Evolutionary conservation across 2,888 invertebrate species (phyloP).

Genomic region (Priocnemis perturbator): DNA sequence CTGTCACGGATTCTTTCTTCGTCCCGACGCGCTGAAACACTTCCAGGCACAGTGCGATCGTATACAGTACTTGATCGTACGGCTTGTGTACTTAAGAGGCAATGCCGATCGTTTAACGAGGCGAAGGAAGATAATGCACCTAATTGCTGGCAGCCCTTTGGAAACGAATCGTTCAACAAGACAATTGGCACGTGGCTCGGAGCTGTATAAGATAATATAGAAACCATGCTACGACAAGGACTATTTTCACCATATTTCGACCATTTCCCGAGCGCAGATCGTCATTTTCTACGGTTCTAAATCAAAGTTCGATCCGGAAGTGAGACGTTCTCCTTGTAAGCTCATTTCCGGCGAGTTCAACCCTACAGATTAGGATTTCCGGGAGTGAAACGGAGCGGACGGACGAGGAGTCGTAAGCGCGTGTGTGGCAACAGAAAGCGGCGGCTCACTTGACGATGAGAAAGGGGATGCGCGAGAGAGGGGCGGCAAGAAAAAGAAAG

Average conservation of each 20-base stretch:
- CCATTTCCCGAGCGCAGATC: no score
- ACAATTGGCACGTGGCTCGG: constrained; percentile 36
- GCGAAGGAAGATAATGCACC: constrained; percentile 1
- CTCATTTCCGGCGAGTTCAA: constrained; percentile 33
- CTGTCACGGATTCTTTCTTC: no score
- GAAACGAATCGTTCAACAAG: constrained; percentile 23
- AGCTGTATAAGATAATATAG: constrained; percentile 19
- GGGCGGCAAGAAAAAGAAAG: constrained; percentile 32
- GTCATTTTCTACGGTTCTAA: no score
- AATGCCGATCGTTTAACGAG: constrained; percentile 6
- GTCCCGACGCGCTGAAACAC: neutral
- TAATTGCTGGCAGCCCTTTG: neutral
- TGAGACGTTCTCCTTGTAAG: no score
- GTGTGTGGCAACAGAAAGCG: neutral
- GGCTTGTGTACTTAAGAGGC: neutral
- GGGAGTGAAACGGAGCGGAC: constrained; percentile 32
- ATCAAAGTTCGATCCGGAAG: no score
- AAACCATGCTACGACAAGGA: constrained; percentile 28
- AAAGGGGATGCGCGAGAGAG: constrained; percentile 5
- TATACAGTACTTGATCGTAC: neutral
- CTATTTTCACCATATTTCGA: no score
- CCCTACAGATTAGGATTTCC: constrained; percentile 51
- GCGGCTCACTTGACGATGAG: neutral
- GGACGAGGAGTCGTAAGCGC: neutral
- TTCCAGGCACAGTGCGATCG: neutral